Evolutionary conservation across 2,113 vertebrate genomes (phyloP).

Genomic region (Python bivittatus): DNA sequence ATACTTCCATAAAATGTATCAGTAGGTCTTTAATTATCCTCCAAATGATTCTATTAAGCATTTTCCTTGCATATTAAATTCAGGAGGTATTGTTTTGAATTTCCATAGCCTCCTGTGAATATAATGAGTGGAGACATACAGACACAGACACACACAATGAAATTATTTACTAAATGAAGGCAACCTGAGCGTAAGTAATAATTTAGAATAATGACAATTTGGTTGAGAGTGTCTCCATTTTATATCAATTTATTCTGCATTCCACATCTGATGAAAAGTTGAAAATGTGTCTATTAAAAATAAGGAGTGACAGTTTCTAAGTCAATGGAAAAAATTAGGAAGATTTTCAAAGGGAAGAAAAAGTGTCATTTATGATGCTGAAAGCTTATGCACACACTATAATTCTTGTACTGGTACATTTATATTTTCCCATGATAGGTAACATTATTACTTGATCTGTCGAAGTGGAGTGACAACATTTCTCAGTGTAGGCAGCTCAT

Average conservation of each 20-base stretch:
- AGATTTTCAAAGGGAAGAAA: conserved; percentile 75
- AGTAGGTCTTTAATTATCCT: conserved; percentile 74
- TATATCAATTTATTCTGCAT: conserved; percentile 66
- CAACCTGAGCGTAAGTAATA: conserved; percentile 72
- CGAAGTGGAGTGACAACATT: conserved; percentile 71
- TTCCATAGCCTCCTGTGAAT: conserved; percentile 64
- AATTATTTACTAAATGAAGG: conserved; percentile 73
- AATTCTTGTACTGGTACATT: conserved; percentile 71
- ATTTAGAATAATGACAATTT: conserved; percentile 70
- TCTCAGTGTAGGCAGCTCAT: conserved; percentile 69
- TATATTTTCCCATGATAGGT: conserved; percentile 71
- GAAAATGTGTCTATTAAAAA: conserved; percentile 69
- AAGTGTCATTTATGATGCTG: conserved; percentile 73
- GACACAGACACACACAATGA: conserved; percentile 56
- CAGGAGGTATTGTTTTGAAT: conserved; percentile 71
- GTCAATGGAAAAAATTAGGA: conserved; percentile 76
- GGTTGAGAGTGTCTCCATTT: conserved; percentile 70
- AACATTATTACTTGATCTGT: conserved; percentile 78
- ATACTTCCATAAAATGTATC: conserved; percentile 68
- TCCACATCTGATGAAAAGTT: conserved; percentile 67
- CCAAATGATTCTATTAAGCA: conserved; percentile 70
- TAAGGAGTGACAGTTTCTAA: conserved; percentile 74
- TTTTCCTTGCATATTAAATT: conserved; percentile 74
- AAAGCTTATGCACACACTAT: conserved; percentile 67
- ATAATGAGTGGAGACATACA: conserved; percentile 69